A percentile compares a stretch with the other conserved stretches of the same genome.
Evolutionary conservation across 2,113 vertebrate genomes (phyloP).

Genomic region (Rhinolophus ferrumequinum): DNA sequence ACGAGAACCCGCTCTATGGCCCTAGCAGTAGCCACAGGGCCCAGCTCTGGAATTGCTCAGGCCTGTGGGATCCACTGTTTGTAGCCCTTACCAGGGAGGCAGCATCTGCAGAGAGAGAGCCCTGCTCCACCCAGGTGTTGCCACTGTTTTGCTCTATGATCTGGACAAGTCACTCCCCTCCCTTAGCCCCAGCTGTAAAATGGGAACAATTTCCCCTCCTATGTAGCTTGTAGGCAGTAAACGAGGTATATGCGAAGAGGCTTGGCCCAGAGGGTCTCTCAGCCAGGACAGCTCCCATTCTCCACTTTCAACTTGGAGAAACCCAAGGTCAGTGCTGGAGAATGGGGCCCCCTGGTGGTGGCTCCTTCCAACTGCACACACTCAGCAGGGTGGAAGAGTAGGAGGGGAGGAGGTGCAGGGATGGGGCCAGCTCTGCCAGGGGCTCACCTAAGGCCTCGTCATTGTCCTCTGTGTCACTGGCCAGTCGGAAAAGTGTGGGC

Average conservation of each 20-base stretch:
- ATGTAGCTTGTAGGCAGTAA: background rate
- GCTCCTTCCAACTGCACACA: background rate
- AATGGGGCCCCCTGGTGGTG: conserved; percentile 56
- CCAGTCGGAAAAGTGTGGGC: conserved; percentile 95
- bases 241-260: background rate
- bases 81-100: background rate
- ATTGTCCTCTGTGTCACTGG: conserved; percentile 97
- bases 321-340: background rate
- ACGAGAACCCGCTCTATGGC: background rate
- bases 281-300: fast-evolving
- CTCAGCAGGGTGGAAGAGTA: background rate
- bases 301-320: background rate
- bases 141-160: background rate
- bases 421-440: background rate
- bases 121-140: background rate
- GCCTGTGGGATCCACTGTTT: background rate
- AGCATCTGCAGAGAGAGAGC: background rate
- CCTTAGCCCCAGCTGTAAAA: background rate
- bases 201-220: background rate
- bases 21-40: background rate
- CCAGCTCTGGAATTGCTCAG: background rate
- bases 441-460: conserved; percentile 96
- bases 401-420: background rate
- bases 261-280: background rate
- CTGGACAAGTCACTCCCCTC: background rate